A percentile compares a stretch with the other conserved stretches of the same genome.
phyloP scores from a whole-genome alignment of 2,797 vertebrate genomes.

The Tangara arthus region DNA sequence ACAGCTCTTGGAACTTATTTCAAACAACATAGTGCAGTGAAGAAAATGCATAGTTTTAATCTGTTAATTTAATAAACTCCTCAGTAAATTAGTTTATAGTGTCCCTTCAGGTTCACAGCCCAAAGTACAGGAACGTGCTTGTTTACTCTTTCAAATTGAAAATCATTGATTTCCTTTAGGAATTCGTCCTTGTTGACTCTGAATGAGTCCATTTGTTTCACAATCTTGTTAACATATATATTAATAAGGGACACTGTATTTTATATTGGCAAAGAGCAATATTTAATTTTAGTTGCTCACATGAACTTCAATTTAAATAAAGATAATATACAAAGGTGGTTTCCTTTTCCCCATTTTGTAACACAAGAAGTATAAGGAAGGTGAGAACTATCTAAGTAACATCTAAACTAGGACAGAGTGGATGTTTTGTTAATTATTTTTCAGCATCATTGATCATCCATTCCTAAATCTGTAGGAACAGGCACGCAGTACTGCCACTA shows the following conservation, averaged over 20 bases:
- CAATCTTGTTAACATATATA: not conserved
- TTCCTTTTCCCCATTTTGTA: not conserved
- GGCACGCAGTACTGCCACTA: fast-evolving
- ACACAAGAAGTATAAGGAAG: not conserved
- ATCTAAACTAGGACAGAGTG: not conserved
- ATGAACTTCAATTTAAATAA: not conserved
- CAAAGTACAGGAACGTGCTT: not conserved
- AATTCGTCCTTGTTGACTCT: not conserved
- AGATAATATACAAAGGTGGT: not conserved
- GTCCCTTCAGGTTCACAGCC: not conserved
- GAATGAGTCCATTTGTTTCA: conserved; percentile 10
- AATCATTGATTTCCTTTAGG: conserved; percentile 61
- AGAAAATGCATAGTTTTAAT: not conserved
- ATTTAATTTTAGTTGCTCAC: not conserved
- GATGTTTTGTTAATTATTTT: not conserved
- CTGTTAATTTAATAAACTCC: conserved; percentile 20
- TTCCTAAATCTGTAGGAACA: not conserved
- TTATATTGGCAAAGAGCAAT: not conserved
- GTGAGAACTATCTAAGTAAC: not conserved
- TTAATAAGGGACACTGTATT: not conserved
- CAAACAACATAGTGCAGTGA: not conserved
- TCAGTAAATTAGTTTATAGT: conserved; percentile 16
- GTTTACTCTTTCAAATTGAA: conserved; percentile 32
- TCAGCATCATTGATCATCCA: not conserved
- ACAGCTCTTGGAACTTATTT: not conserved